Base-by-base conservation (phyloP, 30 jellyfish, hydroid and myxozoan species). In the Hydractinia symbiolongicarpus region DNA sequence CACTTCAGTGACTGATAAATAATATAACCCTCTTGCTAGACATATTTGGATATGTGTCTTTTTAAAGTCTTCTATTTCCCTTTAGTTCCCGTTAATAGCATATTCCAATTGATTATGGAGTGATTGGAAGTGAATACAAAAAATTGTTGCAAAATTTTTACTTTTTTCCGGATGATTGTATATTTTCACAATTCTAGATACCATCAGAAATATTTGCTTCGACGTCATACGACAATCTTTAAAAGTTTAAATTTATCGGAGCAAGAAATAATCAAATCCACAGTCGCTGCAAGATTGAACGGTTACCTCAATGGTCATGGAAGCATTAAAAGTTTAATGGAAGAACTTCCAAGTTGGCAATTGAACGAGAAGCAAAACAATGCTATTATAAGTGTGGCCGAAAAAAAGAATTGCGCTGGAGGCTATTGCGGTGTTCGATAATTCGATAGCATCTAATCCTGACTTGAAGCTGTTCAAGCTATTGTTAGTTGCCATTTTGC, bases 231-330 rank as follows among this genome's bases (percentile, higher is more conserved):
- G 62, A 76, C 69, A 21, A 68, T 92, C 53, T 92, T 92, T 83
- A 53, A 75, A 13, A 66, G 89, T 5, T 66, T 92, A 53, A 77
- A 81, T 51, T 86, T 92, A 16, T 56, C 91, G 50, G 98, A 92
- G 52, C 88, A 72, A 52, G 83, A 92, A 80, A 91, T 92, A 6
- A 84, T 88, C 15, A 61, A 68, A 10, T 86, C 96, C 4, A 93
- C 85, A 6, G 82, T 92, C 81, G 98, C 98, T 4, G 94, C 98
- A 69, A 79, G 95, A 50, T 74, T 92, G 55, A 92, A 89, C 55
- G 98, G 98, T 10, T 92, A 74, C 53, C 49, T 92, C 73, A 95
- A 91, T 66, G 98, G 98, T 4, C 82, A 85, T 86, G 98, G 98
- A 0, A 85, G 89, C 9, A 53, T 61, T 69, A 86, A 77, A 49